Evolutionary conservation across 2,113 vertebrate species (phyloP), one percentile per base, ranked within the genome.

Genomic region (Rostratula benghalensis): DNA sequence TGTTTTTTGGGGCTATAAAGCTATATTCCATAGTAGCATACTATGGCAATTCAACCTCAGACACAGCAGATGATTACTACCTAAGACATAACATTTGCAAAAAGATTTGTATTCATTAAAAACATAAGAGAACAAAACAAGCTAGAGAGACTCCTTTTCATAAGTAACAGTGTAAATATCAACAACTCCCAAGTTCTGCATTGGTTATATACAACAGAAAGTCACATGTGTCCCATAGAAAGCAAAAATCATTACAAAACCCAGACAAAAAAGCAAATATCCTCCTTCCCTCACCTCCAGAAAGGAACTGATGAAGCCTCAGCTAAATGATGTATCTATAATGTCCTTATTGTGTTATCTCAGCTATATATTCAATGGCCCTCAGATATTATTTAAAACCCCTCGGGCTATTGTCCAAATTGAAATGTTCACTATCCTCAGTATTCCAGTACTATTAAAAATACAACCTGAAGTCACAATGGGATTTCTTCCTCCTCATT

Each of bases 401-500:
- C 63, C 83, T 33, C 46, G 63, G 70, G 68, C n/a, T 87, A n/a
- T 35, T 87, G 39, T 63, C 57, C 89, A 94, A 96, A 96, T 46
- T 57, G 28, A 95, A 97, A 97, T 79, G 65, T 50, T 81, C 90
- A 37, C 22, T 80, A 77, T 48, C 31, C 43, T 87, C 39, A 16
- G 4, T 56, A 88, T 80, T 95, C 94, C 89, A 45, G 69, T 46
- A 88, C 39, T 85, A 93, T 59, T 83, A 69, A 77, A 95, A 97
- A 96, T 86, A 90, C 20, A 87, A 18, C 24, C 11, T 82, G 45
- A 73, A 61, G 23, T 71, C 71, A 82, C 35, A 86, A 89, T 5
- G 71, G 39, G 82, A 93, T 56, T 90, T 83, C 70, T 67, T 24
- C 33, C 28, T 87, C 17, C 30, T 41, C 9, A 25, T 64, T 93